phyloP scores from a whole-genome alignment of 2,797 vertebrate genomes.

The Thamnophis elegans region DNA sequence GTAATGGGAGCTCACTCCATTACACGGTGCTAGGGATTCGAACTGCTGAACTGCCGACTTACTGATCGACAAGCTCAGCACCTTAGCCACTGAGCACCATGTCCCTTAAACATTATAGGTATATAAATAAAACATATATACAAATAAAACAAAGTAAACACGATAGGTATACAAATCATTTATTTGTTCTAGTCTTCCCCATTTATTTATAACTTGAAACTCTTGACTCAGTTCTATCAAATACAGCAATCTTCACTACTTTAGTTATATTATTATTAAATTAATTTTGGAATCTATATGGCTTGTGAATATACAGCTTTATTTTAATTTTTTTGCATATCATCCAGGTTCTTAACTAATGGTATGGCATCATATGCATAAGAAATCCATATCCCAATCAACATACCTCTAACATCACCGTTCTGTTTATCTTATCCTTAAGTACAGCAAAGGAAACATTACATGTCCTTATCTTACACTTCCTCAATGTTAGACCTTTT shows the following conservation, averaged over 20 bases:
- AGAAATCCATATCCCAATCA: not conserved
- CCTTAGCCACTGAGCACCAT: too few relatives aligned
- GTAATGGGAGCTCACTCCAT: too few relatives aligned
- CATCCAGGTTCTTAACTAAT: not conserved
- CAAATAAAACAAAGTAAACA: not conserved
- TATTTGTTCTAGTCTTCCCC: not conserved
- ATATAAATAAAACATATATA: too few relatives aligned
- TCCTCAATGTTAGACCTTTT: not conserved
- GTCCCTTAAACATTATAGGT: too few relatives aligned
- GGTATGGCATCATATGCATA: not conserved
- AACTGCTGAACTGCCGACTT: too few relatives aligned
- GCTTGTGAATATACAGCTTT: not conserved
- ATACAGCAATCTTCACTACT: too few relatives aligned
- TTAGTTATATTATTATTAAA: not conserved
- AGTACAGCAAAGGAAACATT: not conserved
- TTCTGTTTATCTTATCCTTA: not conserved
- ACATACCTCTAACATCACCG: not conserved
- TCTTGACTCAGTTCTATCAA: too few relatives aligned
- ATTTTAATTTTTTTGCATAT: not conserved
- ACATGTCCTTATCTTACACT: not conserved
- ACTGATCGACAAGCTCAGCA: too few relatives aligned
- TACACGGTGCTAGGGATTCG: too few relatives aligned
- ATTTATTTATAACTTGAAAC: not conserved
- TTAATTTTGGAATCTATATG: not conserved
- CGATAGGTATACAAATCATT: not conserved